phyloP scores from a whole-genome alignment of 2,113 vertebrate genomes.

The Meles meles region DNA sequence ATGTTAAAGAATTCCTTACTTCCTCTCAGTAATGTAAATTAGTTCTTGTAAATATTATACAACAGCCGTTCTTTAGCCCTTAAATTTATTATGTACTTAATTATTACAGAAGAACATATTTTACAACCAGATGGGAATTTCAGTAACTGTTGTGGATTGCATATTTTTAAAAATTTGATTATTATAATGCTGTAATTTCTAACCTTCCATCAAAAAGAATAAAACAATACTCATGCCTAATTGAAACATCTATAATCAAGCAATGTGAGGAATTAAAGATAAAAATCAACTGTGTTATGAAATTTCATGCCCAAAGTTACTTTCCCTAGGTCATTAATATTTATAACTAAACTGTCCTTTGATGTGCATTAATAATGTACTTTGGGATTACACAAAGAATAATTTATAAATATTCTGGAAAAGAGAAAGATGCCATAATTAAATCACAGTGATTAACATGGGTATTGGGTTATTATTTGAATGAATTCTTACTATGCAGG shows the following conservation, averaged over 20 bases:
- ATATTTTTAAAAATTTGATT: constrained; percentile 33
- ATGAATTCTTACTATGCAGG: constrained; percentile 59
- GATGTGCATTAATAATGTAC: constrained; percentile 75
- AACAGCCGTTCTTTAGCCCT: constrained; percentile 23
- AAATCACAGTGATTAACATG: constrained; percentile 78
- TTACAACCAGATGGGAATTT: constrained; percentile 43
- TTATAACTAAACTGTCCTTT: constrained; percentile 73
- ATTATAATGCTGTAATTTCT: constrained; percentile 39
- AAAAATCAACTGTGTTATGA: constrained; percentile 69
- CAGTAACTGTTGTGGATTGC: constrained; percentile 29
- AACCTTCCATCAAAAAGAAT: constrained; percentile 47
- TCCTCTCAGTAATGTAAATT: constrained; percentile 45
- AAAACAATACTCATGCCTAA: constrained; percentile 48
- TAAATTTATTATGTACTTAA: constrained; percentile 10
- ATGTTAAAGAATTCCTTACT: constrained; percentile 44
- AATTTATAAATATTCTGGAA: constrained; percentile 78
- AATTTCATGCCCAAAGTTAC: constrained; percentile 73
- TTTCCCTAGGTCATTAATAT: constrained; percentile 76
- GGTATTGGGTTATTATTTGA: constrained; percentile 70
- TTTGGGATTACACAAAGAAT: constrained; percentile 72
- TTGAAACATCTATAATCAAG: constrained; percentile 63
- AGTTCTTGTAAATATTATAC: constrained; percentile 45
- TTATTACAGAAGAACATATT: constrained; percentile 35
- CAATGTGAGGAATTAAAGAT: constrained; percentile 70
- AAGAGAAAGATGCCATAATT: constrained; percentile 77